phyloP scores from a whole-genome alignment of 2,888 invertebrate genomes.

The Drosophila colorata region DNA sequence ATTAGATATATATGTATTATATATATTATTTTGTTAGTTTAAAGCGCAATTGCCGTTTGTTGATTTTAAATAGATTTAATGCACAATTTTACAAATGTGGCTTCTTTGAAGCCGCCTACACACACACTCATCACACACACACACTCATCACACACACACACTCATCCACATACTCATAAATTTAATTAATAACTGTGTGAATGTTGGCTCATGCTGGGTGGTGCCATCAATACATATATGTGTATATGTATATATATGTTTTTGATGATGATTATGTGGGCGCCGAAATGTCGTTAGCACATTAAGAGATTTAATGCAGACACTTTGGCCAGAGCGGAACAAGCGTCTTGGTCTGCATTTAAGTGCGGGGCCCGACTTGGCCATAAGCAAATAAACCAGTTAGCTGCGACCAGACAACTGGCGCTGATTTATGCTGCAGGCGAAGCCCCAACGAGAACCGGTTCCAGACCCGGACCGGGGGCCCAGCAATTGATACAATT shows the following conservation, averaged over 20 bases:
- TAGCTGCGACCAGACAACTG: slow-evolving; percentile 45
- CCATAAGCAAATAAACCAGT: slow-evolving; percentile 77
- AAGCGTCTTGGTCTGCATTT: slow-evolving; percentile 6
- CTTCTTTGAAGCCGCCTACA: neutral
- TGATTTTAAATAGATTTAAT: slow-evolving; percentile 6
- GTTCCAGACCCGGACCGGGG: slow-evolving; percentile 47
- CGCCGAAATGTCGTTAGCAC: slow-evolving; percentile 43
- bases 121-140: slow-evolving; percentile 1
- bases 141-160: neutral
- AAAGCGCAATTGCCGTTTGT: slow-evolving; percentile 5
- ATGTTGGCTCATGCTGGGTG: slow-evolving; percentile 16
- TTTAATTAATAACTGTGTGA: slow-evolving; percentile 23
- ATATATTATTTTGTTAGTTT: neutral
- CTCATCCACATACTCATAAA: neutral
- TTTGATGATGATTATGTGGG: slow-evolving; percentile 40
- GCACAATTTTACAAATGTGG: slow-evolving; percentile 29
- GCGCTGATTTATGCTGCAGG: slow-evolving; percentile 58
- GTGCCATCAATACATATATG: slow-evolving; percentile 40
- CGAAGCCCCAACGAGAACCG: slow-evolving; percentile 46
- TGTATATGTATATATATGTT: slow-evolving; percentile 1
- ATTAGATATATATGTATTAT: neutral
- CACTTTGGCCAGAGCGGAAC: slow-evolving; percentile 12
- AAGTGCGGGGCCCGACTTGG: slow-evolving; percentile 28
- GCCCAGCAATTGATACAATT: slow-evolving; percentile 74
- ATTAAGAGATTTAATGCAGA: slow-evolving; percentile 49